phyloP scores from a whole-genome alignment of 2,797 vertebrate genomes.

The Argya squamiceps region DNA sequence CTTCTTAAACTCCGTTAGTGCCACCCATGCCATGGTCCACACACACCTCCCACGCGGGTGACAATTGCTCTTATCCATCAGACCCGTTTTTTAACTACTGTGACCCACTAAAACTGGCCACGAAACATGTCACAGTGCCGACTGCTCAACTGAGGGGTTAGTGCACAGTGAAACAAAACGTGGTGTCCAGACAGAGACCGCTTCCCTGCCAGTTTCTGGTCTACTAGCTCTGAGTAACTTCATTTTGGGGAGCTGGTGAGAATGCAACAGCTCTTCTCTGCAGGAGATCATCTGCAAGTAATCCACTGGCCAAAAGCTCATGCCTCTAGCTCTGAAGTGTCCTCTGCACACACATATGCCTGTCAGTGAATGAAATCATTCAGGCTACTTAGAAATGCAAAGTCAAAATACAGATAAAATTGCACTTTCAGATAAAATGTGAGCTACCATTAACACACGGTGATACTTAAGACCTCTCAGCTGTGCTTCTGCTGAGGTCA shows the following conservation, averaged over 20 bases:
- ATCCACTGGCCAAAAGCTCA: not conserved
- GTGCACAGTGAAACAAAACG: not conserved
- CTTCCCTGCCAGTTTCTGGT: not conserved
- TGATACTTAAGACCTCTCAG: not conserved
- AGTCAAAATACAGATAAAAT: not conserved
- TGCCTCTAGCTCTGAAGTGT: not conserved
- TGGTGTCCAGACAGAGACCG: accelerated
- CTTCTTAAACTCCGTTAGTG: not conserved
- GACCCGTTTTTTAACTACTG: not conserved
- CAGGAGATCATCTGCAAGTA: not conserved
- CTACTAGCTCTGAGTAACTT: not conserved
- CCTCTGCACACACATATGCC: not conserved
- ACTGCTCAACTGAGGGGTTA: not conserved
- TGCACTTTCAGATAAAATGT: not conserved
- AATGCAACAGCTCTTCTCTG: not conserved
- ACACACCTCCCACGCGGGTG: accelerated
- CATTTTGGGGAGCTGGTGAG: not conserved
- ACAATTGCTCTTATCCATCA: not conserved
- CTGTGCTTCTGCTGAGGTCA: not conserved
- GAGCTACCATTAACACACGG: not conserved
- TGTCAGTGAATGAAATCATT: not conserved
- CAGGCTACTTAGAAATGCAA: not conserved
- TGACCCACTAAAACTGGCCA: not conserved
- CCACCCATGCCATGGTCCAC: not conserved
- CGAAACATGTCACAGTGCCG: not conserved